Evolutionary conservation across 2,888 invertebrate genomes (phyloP).

Genomic region (Brachynemurus nebulosus): DNA sequence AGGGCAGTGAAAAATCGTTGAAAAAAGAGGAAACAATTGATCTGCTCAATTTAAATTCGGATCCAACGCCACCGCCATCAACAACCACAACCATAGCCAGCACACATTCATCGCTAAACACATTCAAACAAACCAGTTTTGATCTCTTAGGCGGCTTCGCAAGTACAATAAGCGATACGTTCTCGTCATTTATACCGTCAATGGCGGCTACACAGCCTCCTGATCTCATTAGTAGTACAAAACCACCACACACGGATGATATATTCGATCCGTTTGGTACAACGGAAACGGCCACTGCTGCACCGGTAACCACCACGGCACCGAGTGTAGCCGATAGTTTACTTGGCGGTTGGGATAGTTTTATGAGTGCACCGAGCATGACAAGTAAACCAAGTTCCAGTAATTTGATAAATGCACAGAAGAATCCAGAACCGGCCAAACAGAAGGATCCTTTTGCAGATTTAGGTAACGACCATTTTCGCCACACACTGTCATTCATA

Average conservation of each 20-base stretch:
- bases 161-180: conserved; percentile 15
- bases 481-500: too few relatives aligned
- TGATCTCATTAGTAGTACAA: conserved; percentile 6
- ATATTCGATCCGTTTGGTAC: conserved; percentile 55
- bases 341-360: conserved; percentile 24
- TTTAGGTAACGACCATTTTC: too few relatives aligned
- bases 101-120: conserved; percentile 5
- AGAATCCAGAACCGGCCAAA: conserved; percentile 36
- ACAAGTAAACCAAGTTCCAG: not conserved
- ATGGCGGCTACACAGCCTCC: not conserved
- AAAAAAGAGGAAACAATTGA: conserved; percentile 42
- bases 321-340: conserved; percentile 22
- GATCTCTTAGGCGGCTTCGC: conserved; percentile 43
- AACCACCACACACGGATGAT: conserved; percentile 10
- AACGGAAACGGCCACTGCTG: conserved; percentile 32
- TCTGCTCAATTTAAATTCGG: conserved; percentile 36
- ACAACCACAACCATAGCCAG: conserved; percentile 5
- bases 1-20: too few relatives aligned
- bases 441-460: conserved; percentile 61
- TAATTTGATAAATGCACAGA: conserved; percentile 24
- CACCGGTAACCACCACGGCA: conserved; percentile 22
- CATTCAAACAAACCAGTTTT: conserved; percentile 30
- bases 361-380: conserved; percentile 1
- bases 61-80: conserved; percentile 12
- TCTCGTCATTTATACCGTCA: conserved; percentile 4